Base-by-base conservation (phyloP, 2,113 vertebrate species). In the Nibea coibor region DNA sequence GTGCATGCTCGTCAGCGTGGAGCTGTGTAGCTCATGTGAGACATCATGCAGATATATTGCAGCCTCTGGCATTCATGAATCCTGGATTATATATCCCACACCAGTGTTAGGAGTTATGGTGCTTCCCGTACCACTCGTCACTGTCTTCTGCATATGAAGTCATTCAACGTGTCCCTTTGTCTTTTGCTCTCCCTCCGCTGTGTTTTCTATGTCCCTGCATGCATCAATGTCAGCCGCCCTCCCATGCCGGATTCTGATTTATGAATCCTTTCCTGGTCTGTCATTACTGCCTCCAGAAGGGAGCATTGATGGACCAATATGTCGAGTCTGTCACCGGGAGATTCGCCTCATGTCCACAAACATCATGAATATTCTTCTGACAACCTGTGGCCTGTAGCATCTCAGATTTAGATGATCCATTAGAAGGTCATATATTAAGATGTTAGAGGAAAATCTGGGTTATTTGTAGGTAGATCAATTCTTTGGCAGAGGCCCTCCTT, bases 271-370 rank as follows among this genome's bases (percentile, higher is more conserved):
- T 90, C 87, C 73, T 84, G 62, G 51, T 73, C 73, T 87, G 90
- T 83, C 90, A 89, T 91, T 91, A 91, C 57, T 19, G 81, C 67
- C 80, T 89, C 70, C 81, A 89, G 85, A 91, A 89, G 79, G 85
- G 75, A 80, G 81, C 88, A 61, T 11, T 89, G 89, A 92, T 90
- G 80, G 87, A 80, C 85, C 88, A 88, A 82, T 91, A 88, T 88
- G 87, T 92, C 54, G 54, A 82, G 71, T 65, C 51, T 87, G 72
- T 89, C 88, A 88, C 64, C 63, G 28, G 61, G 78, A 88, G 73
- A 86, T 86, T 82, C 20, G 35, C 83, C 86, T 79, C 64, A 39
- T 87, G 80, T 86, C 83, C 84, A 61, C 76, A 85, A 82, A 84
- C 68, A 88, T 81, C 83, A 81, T 84, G 84, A 88, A 89, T 88